Evolutionary conservation across 2,888 invertebrate genomes (phyloP).

Genomic region (Eumerus sabulonum): DNA sequence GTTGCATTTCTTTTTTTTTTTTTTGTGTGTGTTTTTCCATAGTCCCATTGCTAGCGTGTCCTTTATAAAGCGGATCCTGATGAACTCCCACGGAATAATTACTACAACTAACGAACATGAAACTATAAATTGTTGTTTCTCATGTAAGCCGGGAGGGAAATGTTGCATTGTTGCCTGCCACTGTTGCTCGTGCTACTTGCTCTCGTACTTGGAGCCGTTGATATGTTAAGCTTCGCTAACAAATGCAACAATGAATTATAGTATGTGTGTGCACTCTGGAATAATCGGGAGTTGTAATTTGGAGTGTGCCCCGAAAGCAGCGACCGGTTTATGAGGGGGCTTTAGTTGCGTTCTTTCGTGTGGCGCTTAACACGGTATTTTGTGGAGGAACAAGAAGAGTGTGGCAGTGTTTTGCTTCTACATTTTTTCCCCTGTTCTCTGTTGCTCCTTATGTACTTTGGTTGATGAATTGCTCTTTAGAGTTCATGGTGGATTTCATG

Average conservation of each 20-base stretch:
- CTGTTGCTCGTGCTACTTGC: conserved; percentile 22
- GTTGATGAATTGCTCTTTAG: conserved; percentile 49
- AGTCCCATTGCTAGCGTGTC: too few species aligned
- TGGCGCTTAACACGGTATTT: conserved; percentile 58
- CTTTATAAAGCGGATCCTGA: conserved; percentile 19
- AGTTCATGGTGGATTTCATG: conserved; percentile 12
- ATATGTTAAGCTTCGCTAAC: conserved; percentile 60
- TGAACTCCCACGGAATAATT: conserved; percentile 50
- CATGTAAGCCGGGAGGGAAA: conserved; percentile 1
- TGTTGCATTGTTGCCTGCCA: not conserved
- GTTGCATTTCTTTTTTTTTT: too few species aligned
- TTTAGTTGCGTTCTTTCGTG: conserved; percentile 33
- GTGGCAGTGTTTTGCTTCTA: not conserved
- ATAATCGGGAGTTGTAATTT: conserved; percentile 61
- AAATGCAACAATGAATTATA: conserved; percentile 65
- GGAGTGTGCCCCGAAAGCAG: conserved; percentile 28
- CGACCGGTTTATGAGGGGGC: not conserved
- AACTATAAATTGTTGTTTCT: conserved; percentile 49
- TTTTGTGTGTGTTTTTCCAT: too few species aligned
- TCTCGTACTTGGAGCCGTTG: too few species aligned
- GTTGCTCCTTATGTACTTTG: conserved; percentile 21
- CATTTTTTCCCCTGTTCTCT: conserved; percentile 26
- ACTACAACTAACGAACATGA: conserved; percentile 12
- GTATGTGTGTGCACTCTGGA: conserved; percentile 53
- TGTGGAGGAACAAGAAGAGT: conserved; percentile 21